Evolutionary conservation across 2,888 invertebrate genomes (phyloP), one percentile per base, ranked within the genome.

Genomic region (Lochmaea crataegi): DNA sequence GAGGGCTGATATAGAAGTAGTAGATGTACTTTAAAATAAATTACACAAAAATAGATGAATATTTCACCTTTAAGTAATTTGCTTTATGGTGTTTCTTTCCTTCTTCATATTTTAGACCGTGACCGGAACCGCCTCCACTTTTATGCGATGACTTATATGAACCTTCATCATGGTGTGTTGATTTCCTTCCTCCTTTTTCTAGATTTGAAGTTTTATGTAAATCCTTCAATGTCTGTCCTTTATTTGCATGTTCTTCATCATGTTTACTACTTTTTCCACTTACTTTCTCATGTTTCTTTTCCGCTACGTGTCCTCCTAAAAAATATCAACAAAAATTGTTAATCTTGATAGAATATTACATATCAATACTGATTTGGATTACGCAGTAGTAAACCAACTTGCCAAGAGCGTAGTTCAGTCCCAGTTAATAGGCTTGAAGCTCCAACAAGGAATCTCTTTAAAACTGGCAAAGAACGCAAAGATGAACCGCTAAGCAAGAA

Each of bases 101-200:
- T 68, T 84, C 81, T 65, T 81, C 78, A 68, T 81, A 82, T 76
- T 83, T 83, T 3, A 82, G 83, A 6, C 83, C 85, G 73, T 86
- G 84, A 38, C 81, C 78, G 2, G 83, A 81, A 41, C 81, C 83
- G 38, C 81, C 83, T 6, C 82, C 84, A 26, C 75, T 76, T 3
- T 80, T 74, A n/a, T 83, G 77, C 58, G 79, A 80, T 11, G 80
- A 78, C 61, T 83, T 79, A 73, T 85, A 85, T 4, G 79, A 72
- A 60, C 75, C 82, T 60, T 79, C 80, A n/a, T 80, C 78, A 68
- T 83, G 80, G 26, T 83, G 80, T n/a, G 80, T 80, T 26, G 77
- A 80, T 75, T 86, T 86, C 74, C 85, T 86, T 2, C 85, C 85
- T 32, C 82, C 85, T 42, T 81, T 80, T 71, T 85, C 86, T 7